These are phyloP conservation scores for Mercenaria mercenaria DNA, from an alignment of 1,140 invertebrate genomes.

Conservation along the genomic window DNA sequence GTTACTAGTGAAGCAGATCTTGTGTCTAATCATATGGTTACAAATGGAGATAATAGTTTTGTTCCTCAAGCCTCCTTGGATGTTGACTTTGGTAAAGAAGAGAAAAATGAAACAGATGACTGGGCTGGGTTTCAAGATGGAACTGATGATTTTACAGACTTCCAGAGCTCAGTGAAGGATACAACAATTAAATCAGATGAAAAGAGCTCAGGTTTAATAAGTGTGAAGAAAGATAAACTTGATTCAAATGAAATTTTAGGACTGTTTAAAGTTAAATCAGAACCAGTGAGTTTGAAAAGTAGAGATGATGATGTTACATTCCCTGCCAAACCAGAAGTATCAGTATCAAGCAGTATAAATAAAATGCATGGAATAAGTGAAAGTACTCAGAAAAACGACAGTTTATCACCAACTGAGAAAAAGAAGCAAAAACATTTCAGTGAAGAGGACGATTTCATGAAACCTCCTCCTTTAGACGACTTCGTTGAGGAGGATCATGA, in stretches of 20 bases:
- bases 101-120: constrained; percentile 58
- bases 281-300: constrained; percentile 68
- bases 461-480: constrained; percentile 73
- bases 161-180: not conserved
- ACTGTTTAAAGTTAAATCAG: constrained; percentile 79
- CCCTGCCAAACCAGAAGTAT: not conserved
- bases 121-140: constrained; percentile 71
- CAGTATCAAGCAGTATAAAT: constrained; percentile 18
- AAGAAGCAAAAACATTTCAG: constrained; percentile 40
- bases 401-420: not conserved
- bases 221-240: constrained; percentile 79
- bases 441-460: constrained; percentile 69
- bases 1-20: not conserved
- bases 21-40: not conserved
- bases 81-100: not conserved
- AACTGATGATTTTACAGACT: constrained; percentile 8
- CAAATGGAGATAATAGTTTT: not conserved
- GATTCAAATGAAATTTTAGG: constrained; percentile 77
- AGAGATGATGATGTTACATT: constrained; percentile 63
- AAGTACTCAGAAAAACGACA: not conserved
- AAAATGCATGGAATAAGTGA: constrained; percentile 41
- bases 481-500: constrained; percentile 71
- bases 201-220: constrained; percentile 66
- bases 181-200: not conserved
- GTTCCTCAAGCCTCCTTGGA: not conserved